Conservation (phyloP, 2,113 vertebrate genomes). For the Cranoglanis bouderius region DNA sequence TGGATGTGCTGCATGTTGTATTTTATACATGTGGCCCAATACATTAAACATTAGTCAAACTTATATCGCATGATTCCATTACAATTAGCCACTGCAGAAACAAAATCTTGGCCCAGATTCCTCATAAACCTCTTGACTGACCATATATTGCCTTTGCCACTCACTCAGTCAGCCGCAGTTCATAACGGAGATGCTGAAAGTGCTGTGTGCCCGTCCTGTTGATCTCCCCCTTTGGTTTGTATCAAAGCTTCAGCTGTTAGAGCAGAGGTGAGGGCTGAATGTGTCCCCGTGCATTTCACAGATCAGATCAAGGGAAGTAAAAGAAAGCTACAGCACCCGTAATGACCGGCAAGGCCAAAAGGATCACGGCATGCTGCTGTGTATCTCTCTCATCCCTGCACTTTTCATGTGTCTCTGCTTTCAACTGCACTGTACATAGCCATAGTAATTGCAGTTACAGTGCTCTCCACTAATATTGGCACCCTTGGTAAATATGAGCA, state of each 20-base stretch:
- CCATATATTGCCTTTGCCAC: neutral
- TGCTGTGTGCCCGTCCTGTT: neutral
- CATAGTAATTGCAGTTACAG: neutral
- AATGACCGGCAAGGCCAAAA: neutral
- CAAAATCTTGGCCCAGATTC: neutral
- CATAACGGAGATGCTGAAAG: neutral
- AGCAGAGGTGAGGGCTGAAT: constrained; percentile 3
- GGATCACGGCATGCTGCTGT: neutral
- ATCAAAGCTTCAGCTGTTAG: constrained; percentile 27
- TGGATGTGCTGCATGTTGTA: neutral
- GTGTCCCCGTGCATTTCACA: neutral
- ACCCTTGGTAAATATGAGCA: no score
- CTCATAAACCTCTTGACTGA: neutral
- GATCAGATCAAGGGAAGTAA: constrained; percentile 24
- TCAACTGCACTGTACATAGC: neutral
- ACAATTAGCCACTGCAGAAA: neutral
- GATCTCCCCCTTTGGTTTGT: neutral
- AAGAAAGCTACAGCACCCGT: neutral
- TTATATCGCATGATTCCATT: neutral
- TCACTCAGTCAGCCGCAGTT: neutral
- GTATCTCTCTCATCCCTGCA: neutral
- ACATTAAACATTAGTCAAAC: neutral
- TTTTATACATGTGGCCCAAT: neutral
- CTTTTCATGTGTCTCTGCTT: neutral
- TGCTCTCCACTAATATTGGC: no score